These are phyloP conservation scores for Crossocerus cetratus DNA, from an alignment of 2,888 invertebrate species.

Conservation along the genomic window DNA sequence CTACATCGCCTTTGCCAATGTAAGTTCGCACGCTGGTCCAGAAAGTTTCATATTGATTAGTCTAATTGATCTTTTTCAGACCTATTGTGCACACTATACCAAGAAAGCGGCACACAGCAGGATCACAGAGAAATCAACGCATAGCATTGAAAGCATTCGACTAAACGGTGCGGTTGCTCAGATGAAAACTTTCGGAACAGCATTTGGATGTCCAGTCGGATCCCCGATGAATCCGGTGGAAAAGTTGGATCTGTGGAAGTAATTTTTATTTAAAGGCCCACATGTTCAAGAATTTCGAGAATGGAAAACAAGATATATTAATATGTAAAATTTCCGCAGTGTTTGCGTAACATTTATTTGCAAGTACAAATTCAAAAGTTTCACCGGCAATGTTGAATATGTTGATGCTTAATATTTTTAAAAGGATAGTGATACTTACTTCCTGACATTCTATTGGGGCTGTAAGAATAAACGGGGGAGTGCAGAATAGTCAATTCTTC, in stretches of 20 bases:
- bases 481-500: too few relatives aligned
- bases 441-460: too few relatives aligned
- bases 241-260: slow-evolving; percentile 7
- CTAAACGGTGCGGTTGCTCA: slow-evolving; percentile 6
- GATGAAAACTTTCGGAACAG: neutral
- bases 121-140: neutral
- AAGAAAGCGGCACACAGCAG: neutral
- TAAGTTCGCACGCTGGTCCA: neutral
- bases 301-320: too few relatives aligned
- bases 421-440: too few relatives aligned
- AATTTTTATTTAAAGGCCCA: neutral
- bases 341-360: too few relatives aligned
- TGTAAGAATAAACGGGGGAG: too few relatives aligned
- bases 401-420: too few relatives aligned
- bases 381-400: too few relatives aligned
- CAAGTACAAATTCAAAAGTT: too few relatives aligned
- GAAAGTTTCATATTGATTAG: neutral
- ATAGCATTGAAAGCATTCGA: neutral
- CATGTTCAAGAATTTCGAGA: too few relatives aligned
- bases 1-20: slow-evolving; percentile 5
- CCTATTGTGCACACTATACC: neutral
- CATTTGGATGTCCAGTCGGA: neutral
- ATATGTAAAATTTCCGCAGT: neutral
- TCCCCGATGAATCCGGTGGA: neutral
- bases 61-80: neutral